Conservation (phyloP, 2,113 vertebrate genomes). For the Turnix velox region DNA sequence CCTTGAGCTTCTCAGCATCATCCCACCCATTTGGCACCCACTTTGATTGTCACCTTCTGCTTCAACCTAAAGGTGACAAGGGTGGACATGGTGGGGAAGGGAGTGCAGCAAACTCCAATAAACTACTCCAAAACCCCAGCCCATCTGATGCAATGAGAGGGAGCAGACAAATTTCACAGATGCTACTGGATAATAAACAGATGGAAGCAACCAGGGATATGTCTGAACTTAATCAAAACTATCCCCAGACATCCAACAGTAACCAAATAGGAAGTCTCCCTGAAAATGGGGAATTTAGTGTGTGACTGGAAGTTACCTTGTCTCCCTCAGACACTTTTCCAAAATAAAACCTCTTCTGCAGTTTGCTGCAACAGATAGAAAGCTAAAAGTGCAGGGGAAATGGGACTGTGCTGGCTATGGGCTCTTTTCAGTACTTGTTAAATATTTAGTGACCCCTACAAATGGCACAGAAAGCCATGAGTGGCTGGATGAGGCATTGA, state of each 20-base stretch:
- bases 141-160: not conserved
- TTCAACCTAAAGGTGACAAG: not conserved
- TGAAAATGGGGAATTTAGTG: not conserved
- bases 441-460: not conserved
- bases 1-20: not conserved
- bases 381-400: not conserved
- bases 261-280: not conserved
- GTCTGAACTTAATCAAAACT: not conserved
- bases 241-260: not conserved
- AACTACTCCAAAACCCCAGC: not conserved
- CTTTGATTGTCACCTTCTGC: not conserved
- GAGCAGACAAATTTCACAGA: not conserved
- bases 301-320: not conserved
- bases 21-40: not conserved
- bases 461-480: not conserved
- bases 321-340: not conserved
- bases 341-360: not conserved
- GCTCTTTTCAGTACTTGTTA: not conserved
- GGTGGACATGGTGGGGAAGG: not conserved
- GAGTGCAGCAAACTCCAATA: not conserved
- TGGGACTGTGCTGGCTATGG: not conserved
- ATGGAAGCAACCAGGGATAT: not conserved
- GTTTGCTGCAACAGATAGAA: not conserved
- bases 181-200: constrained; percentile 10
- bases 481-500: too few relatives aligned